Evolutionary conservation across 64 coral and sea anemone genomes (phyloP).

Genomic region (Porites lutea): DNA sequence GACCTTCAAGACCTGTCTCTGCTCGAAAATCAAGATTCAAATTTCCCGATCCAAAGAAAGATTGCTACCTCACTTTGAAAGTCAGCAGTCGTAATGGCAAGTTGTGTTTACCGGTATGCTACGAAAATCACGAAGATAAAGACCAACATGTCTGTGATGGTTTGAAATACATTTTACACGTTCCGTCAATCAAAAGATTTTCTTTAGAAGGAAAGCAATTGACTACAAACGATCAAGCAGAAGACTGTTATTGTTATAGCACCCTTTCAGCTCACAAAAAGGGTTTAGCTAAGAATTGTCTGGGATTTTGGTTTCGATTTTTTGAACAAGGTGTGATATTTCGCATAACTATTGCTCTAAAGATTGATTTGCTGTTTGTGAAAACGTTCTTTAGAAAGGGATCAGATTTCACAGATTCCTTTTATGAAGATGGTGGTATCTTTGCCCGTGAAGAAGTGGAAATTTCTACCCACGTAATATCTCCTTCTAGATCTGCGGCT

Average conservation of each 20-base stretch:
- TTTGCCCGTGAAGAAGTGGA: conserved; percentile 66
- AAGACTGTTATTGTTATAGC: conserved; percentile 62
- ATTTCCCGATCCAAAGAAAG: conserved; percentile 93
- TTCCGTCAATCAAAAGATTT: conserved; percentile 59
- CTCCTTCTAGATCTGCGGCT: background rate
- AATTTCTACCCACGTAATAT: conserved; percentile 16
- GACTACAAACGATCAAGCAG: background rate
- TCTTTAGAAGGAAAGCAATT: conserved; percentile 48
- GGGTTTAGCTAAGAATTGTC: conserved; percentile 27
- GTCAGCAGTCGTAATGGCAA: conserved; percentile 69
- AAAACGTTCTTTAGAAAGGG: conserved; percentile 5
- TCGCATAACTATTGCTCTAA: conserved; percentile 76
- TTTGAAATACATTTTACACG: conserved; percentile 74
- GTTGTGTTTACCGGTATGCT: conserved; percentile 71
- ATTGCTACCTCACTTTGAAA: conserved; percentile 80
- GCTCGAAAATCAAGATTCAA: conserved; percentile 86
- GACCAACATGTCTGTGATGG: conserved; percentile 55
- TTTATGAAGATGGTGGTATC: conserved; percentile 19
- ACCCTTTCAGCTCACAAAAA: conserved; percentile 71
- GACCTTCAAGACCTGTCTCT: conserved; percentile 70
- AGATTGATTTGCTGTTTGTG: conserved; percentile 48
- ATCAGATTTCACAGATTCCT: background rate
- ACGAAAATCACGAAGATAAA: conserved; percentile 69
- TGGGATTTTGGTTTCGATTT: conserved; percentile 97
- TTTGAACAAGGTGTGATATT: conserved; percentile 71